Percentiles rank a stretch among this genome's conserved stretches.
Conservation (phyloP, 2,888 invertebrate species). For the Hemithea aestivaria region DNA sequence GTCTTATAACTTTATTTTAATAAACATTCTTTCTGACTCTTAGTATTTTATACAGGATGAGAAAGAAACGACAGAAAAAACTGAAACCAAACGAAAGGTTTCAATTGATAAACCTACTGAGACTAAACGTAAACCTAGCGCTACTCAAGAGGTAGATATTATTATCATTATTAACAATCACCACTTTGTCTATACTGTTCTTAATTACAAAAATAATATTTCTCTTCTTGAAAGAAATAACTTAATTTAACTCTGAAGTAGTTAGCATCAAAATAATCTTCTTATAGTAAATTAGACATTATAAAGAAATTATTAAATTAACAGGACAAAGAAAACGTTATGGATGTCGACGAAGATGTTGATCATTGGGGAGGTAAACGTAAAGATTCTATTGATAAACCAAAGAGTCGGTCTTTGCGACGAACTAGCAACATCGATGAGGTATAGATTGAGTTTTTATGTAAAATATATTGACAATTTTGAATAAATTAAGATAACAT, state of each 20-base stretch:
- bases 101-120: constrained; percentile 33
- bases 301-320: too few relatives aligned
- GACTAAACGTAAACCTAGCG: constrained; percentile 34
- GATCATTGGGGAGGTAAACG: constrained; percentile 24
- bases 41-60: constrained; percentile 26
- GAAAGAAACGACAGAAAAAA: constrained; percentile 28
- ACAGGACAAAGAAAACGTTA: constrained; percentile 34
- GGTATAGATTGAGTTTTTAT: too few relatives aligned
- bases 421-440: neutral
- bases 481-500: too few relatives aligned
- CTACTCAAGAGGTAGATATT: constrained; percentile 34
- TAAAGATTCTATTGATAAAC: constrained; percentile 30
- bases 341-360: constrained; percentile 20
- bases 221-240: too few relatives aligned
- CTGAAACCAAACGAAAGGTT: constrained; percentile 34
- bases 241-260: too few relatives aligned
- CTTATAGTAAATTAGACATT: too few relatives aligned
- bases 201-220: too few relatives aligned
- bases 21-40: neutral
- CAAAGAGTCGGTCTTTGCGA: constrained; percentile 3
- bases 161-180: neutral
- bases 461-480: too few relatives aligned
- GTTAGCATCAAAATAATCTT: too few relatives aligned
- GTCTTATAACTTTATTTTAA: neutral
- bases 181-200: neutral